Percentiles rank a stretch among this genome's conserved stretches.
These are phyloP conservation scores for Drosophila mayaguana DNA, from an alignment of 2,888 invertebrate species.

Conservation along the genomic window DNA sequence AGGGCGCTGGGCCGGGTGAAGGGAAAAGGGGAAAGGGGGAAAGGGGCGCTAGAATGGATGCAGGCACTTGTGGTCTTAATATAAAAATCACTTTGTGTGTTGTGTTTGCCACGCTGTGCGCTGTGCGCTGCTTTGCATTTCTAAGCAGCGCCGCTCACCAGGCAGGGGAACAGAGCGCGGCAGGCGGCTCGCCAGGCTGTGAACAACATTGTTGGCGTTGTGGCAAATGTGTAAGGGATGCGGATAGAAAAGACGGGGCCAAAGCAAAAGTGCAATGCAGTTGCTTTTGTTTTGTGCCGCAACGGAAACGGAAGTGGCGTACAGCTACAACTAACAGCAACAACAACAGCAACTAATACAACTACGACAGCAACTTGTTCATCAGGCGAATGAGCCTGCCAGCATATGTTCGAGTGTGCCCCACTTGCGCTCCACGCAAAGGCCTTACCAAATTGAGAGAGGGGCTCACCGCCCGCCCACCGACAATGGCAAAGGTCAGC, in stretches of 20 bases:
- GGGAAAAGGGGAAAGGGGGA: too few species aligned
- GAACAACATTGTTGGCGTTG: slow-evolving; percentile 71
- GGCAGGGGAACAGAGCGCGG: slow-evolving; percentile 19
- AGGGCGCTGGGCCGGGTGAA: background rate
- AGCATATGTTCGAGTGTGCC: slow-evolving; percentile 54
- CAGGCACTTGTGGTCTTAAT: slow-evolving; percentile 78
- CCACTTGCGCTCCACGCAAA: slow-evolving; percentile 29
- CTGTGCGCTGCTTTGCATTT: slow-evolving; percentile 74
- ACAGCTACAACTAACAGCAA: slow-evolving; percentile 43
- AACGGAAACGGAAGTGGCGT: slow-evolving; percentile 71
- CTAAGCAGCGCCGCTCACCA: slow-evolving; percentile 60
- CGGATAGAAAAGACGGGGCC: slow-evolving; percentile 31
- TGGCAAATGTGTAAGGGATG: slow-evolving; percentile 54
- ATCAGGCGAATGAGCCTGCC: slow-evolving; percentile 56
- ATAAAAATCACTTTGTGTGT: slow-evolving; percentile 81
- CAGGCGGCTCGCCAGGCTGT: slow-evolving; percentile 11
- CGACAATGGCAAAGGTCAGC: slow-evolving; percentile 63
- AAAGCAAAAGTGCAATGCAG: slow-evolving; percentile 51
- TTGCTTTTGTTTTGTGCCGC: slow-evolving; percentile 58
- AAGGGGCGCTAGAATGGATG: slow-evolving; percentile 5
- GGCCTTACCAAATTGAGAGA: slow-evolving; percentile 14
- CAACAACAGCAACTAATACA: slow-evolving; percentile 27
- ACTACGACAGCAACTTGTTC: slow-evolving; percentile 38
- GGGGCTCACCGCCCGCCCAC: slow-evolving; percentile 13
- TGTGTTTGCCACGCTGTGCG: slow-evolving; percentile 64